A percentile compares a stretch with the other conserved stretches of the same genome.
These are phyloP conservation scores for Hirudo medicinalis DNA, from an alignment of 1,140 invertebrate genomes.

Conservation along the genomic window DNA sequence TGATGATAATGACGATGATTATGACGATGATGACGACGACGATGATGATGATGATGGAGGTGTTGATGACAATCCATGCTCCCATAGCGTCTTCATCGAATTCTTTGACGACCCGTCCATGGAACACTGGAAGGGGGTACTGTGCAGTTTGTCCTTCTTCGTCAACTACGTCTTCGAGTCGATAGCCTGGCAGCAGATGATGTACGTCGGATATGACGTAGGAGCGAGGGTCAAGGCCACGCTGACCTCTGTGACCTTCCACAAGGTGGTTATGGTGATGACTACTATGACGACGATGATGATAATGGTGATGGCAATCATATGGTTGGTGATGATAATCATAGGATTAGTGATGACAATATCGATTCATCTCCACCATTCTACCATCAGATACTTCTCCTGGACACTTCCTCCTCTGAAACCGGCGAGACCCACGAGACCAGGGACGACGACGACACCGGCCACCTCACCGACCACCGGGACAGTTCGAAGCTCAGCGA, in stretches of 20 bases:
- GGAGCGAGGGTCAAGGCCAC: not conserved
- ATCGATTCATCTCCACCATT: no score
- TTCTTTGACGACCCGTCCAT: conserved; percentile 3
- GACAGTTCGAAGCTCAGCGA: no score
- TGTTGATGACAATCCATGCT: not conserved
- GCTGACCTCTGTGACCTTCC: not conserved
- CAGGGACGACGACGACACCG: no score
- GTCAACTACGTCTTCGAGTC: conserved; percentile 4
- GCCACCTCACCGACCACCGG: no score
- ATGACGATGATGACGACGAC: not conserved
- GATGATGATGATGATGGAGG: not conserved
- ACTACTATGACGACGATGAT: no score
- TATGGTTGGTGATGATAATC: no score
- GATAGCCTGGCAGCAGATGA: not conserved
- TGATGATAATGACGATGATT: not conserved
- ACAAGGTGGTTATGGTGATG: not conserved
- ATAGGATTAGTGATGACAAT: no score
- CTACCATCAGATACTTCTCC: no score
- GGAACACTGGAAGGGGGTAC: not conserved
- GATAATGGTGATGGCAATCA: no score
- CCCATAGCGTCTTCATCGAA: not conserved
- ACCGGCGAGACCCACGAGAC: no score
- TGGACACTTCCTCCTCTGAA: no score
- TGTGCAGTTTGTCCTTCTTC: not conserved
- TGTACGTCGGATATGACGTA: not conserved